Percentiles rank a stretch among this genome's conserved stretches.
Conservation (phyloP, 2,113 vertebrate genomes). For the Toxotes jaculatrix region DNA sequence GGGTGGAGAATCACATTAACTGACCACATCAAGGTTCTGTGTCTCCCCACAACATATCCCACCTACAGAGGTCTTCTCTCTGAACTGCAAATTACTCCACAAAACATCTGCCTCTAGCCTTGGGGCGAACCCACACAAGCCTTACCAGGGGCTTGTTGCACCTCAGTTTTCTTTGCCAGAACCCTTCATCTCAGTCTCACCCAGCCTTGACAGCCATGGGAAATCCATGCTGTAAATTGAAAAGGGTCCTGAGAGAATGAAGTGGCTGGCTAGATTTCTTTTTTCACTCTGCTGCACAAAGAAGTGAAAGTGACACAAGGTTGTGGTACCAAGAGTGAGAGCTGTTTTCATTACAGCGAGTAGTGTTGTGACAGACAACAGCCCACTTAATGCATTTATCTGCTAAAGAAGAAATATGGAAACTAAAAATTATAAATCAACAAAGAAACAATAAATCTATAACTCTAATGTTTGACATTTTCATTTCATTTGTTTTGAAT, state of each 20-base stretch:
- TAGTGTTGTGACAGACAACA: not conserved
- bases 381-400: not conserved
- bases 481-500: not conserved
- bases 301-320: slow-evolving; percentile 20
- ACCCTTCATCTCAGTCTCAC: slow-evolving; percentile 42
- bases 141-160: slow-evolving; percentile 19
- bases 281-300: slow-evolving; percentile 42
- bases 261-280: slow-evolving; percentile 27
- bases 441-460: not conserved
- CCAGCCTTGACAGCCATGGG: slow-evolving; percentile 48
- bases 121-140: slow-evolving; percentile 23
- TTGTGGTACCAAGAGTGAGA: slow-evolving; percentile 3
- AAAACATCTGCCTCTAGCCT: not conserved
- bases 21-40: not conserved
- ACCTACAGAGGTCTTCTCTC: not conserved
- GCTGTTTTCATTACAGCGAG: slow-evolving; percentile 3
- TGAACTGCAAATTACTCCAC: slow-evolving; percentile 39
- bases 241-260: slow-evolving; percentile 60
- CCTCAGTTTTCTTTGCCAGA: slow-evolving; percentile 26
- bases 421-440: not conserved
- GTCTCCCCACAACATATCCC: not conserved
- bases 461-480: not conserved
- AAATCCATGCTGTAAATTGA: slow-evolving; percentile 71
- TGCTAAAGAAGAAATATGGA: not conserved
- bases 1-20: not conserved